Conservation (phyloP, 2,888 invertebrate genomes). For the Tetramorium bicarinatum region DNA sequence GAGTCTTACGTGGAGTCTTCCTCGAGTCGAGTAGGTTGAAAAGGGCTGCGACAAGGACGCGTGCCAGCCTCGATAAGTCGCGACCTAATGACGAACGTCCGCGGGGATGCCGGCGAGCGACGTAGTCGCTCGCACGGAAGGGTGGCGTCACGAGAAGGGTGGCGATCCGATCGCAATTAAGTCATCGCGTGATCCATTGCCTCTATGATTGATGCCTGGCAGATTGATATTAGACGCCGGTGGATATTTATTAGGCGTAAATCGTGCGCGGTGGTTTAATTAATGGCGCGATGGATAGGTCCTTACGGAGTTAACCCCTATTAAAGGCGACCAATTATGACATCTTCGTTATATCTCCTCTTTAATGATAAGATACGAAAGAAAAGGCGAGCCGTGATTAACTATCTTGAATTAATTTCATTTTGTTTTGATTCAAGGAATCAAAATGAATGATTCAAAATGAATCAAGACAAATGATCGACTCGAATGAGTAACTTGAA, state of each 20-base stretch:
- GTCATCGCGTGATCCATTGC: constrained; percentile 54
- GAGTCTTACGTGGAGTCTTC: constrained; percentile 77
- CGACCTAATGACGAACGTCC: constrained; percentile 73
- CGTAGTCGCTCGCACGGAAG: constrained; percentile 35
- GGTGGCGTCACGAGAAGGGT: constrained; percentile 29
- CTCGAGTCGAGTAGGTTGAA: constrained; percentile 45
- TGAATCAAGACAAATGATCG: background rate
- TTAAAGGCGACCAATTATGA: constrained; percentile 40
- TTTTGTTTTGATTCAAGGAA: background rate
- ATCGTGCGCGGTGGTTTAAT: constrained; percentile 42
- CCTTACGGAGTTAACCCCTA: constrained; percentile 24
- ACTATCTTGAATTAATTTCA: background rate
- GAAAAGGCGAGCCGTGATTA: background rate
- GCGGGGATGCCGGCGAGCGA: constrained; percentile 53
- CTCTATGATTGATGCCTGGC: constrained; percentile 47
- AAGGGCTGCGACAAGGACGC: constrained; percentile 64
- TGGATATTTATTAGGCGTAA: constrained; percentile 51
- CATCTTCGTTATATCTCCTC: constrained; percentile 12
- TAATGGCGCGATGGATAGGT: constrained; percentile 44
- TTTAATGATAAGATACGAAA: background rate
- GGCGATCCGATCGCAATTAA: constrained; percentile 51
- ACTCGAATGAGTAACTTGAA: background rate
- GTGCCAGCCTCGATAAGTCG: constrained; percentile 71
- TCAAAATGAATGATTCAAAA: background rate
- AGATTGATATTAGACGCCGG: constrained; percentile 52